Percentiles rank a stretch among this genome's conserved stretches.
Evolutionary conservation across 2,797 vertebrate species (phyloP).

Genomic region (Oceanodroma leucorhoa): DNA sequence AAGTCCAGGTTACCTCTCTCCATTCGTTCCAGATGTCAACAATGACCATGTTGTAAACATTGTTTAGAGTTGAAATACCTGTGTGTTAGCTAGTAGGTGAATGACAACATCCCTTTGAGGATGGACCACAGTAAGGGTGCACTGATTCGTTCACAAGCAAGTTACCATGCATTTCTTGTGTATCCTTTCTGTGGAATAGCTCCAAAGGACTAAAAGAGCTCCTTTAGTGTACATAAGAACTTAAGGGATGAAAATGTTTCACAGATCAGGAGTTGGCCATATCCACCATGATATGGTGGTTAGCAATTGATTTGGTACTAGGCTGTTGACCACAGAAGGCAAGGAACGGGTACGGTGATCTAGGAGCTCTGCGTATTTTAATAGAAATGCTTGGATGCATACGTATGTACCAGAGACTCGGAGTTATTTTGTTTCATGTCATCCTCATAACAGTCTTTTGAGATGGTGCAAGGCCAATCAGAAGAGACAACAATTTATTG

Average conservation of each 20-base stretch:
- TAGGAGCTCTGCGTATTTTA: neutral
- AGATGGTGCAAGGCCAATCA: neutral
- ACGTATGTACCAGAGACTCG: neutral
- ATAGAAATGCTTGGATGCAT: neutral
- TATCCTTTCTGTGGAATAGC: neutral
- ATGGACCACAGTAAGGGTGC: fast-evolving
- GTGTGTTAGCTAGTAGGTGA: neutral
- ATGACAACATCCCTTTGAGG: fast-evolving
- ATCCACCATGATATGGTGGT: neutral
- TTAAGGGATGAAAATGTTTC: neutral
- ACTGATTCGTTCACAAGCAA: neutral
- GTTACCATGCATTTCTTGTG: neutral
- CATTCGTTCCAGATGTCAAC: neutral
- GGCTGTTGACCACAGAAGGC: neutral
- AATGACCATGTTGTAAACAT: neutral
- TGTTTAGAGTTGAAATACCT: neutral
- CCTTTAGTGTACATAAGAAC: neutral
- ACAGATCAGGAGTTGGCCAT: neutral
- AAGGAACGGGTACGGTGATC: neutral
- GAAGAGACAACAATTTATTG: neutral
- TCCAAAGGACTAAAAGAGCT: neutral
- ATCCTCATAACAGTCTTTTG: neutral
- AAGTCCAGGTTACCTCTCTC: neutral
- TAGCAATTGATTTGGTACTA: neutral
- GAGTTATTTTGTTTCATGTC: neutral